Evolutionary conservation across 2,888 invertebrate species (phyloP).

Genomic region (Bellardia bayeri): DNA sequence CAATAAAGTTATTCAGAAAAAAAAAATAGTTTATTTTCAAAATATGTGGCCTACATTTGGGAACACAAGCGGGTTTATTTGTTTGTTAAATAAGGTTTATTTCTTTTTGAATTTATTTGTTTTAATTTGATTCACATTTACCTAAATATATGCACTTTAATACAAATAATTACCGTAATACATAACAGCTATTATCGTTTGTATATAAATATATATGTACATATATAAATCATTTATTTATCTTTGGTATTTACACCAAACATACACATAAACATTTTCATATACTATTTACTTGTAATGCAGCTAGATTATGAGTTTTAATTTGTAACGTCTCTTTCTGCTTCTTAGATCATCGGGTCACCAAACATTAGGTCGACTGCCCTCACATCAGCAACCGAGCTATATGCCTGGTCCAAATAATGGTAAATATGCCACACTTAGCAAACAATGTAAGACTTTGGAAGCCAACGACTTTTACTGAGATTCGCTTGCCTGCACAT

Average conservation of each 20-base stretch:
- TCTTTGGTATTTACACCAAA: too few relatives aligned
- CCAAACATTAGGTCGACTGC: slow-evolving; percentile 88
- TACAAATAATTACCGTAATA: neutral
- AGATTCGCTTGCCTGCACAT: slow-evolving; percentile 88
- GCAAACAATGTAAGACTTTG: slow-evolving; percentile 97
- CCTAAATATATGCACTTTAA: slow-evolving; percentile 50
- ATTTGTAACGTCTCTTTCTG: slow-evolving; percentile 28
- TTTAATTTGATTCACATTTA: slow-evolving; percentile 29
- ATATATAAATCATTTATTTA: slow-evolving; percentile 19
- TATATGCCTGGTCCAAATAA: slow-evolving; percentile 88
- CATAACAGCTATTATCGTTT: too few relatives aligned
- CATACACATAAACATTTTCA: slow-evolving; percentile 12
- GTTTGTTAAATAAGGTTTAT: neutral
- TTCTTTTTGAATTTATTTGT: slow-evolving; percentile 23
- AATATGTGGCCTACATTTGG: slow-evolving; percentile 32
- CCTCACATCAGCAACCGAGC: slow-evolving; percentile 84
- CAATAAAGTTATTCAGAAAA: slow-evolving; percentile 5
- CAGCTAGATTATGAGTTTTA: slow-evolving; percentile 40
- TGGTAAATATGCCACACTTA: slow-evolving; percentile 96
- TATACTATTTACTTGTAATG: slow-evolving; percentile 20
- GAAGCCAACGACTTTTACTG: slow-evolving; percentile 98
- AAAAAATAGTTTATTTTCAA: slow-evolving; percentile 18
- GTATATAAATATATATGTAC: slow-evolving; percentile 28
- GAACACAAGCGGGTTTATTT: neutral
- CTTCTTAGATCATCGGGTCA: slow-evolving; percentile 80